phyloP scores from a whole-genome alignment of 1,140 invertebrate species.

The Lasioglossum albipes region DNA sequence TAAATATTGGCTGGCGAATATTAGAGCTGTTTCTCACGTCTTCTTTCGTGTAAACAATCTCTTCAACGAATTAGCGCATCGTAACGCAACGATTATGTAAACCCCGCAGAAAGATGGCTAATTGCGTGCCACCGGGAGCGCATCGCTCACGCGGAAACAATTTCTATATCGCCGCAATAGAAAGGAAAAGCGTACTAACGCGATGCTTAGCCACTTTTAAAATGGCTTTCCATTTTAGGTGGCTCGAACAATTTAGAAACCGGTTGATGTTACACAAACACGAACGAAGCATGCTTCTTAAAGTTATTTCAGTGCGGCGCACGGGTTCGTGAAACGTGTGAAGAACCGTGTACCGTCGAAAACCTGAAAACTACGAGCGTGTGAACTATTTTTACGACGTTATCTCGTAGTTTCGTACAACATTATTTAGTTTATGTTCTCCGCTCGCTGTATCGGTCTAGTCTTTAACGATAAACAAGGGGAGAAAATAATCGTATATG shows the following conservation, averaged over 20 bases:
- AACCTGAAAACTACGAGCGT: too few species aligned
- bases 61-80: neutral
- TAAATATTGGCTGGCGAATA: too few species aligned
- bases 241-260: neutral
- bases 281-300: neutral
- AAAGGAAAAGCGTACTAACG: constrained; percentile 52
- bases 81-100: neutral
- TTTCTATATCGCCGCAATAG: constrained; percentile 42
- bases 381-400: too few species aligned
- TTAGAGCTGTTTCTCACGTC: neutral
- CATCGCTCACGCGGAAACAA: constrained; percentile 24
- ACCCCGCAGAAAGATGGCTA: constrained; percentile 30
- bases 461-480: too few species aligned
- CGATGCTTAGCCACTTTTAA: constrained; percentile 46
- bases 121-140: constrained; percentile 18
- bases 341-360: neutral
- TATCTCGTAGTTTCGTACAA: too few species aligned
- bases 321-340: neutral
- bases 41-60: neutral
- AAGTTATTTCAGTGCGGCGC: neutral
- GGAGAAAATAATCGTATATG: too few species aligned
- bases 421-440: too few species aligned
- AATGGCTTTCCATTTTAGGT: constrained; percentile 53
- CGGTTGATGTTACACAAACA: neutral
- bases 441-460: too few species aligned